Evolutionary conservation across 1,140 invertebrate genomes (phyloP), one percentile per base, ranked within the genome.

Genomic region (Drosophila willistoni): DNA sequence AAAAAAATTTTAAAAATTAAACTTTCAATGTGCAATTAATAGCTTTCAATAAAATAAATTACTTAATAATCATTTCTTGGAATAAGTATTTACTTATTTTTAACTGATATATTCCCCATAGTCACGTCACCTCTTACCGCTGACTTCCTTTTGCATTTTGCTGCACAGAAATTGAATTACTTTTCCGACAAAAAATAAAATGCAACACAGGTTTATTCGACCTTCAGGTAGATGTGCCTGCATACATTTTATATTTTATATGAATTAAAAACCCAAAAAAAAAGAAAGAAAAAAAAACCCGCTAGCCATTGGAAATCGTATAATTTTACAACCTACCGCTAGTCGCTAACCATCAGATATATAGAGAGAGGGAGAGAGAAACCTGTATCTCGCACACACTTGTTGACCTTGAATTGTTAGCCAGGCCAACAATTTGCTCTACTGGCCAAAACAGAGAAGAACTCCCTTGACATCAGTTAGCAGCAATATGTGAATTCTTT

Each of bases 191-290:
- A 47, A 47, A 51, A 47, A 47, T 19, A 0, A 51, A 51, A 44
- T 33, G 42, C 56, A 55, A 70, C 67, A 9, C 56, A 9, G 63
- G 63, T 64, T 29, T 29, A 51, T 56, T 59, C 61, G 68, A 75
- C 72, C 72, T 75, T 78, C 54, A 42, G n/a, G 2, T 6, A 56
- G 67, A 51, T 19, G 19, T 51, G 44, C 17, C 44, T 51, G 17
- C 44, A 22, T 47, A 19, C 44, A 47, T 47, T 3, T 47, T 47
- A 47, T 19, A 47, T 47, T 17, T 47, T 47, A 47, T 19, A 47
- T 47, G 14, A 64, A 81, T 64, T 65, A 76, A 72, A 81, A 87
- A 82, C 72, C 77, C 36, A 12, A 39, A 39, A 39, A 39, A 36
- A 9, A 9, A 9, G 34, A 29, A 29, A 29, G 29, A 29, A 6